Base-by-base conservation (phyloP, 2,113 vertebrate species). In the Ascaphus truei region DNA sequence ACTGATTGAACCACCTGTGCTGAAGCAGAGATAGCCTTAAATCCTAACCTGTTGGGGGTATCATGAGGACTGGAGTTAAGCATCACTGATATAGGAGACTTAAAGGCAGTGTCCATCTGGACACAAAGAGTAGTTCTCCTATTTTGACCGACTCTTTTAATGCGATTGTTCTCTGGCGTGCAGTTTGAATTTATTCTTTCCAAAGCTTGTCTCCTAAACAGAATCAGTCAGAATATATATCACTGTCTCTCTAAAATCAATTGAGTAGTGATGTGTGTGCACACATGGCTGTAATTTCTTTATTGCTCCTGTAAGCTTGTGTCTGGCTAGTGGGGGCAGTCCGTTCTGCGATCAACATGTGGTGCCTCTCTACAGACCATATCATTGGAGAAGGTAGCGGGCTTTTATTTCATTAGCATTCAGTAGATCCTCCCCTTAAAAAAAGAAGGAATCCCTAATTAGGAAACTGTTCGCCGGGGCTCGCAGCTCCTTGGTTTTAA, bases 181-280 rank as follows among this genome's bases (percentile, higher is more conserved):
- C 61, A 53, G 62, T 48, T 69, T 79, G 72, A 59, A 79, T 61
- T 47, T 57, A 76, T 50, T 60, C 64, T 75, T 81, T 82, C 47
- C 48, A 60, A 81, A 82, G 75, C 67, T 56, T 13, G 22, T 79
- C 75, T 84, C 71, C 75, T 74, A 62, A 77, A 61, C 75, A 74
- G 78, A 80, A 12, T 75, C 57, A 74, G 68, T 80, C 68, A 78
- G 71, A 72, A 81, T 76, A 79, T 75, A 62, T 43, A 73, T 80
- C 80, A 74, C 3, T 76, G 58, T 78, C 79, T 81, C 69, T 43
- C 60, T 75, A 67, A 74, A 80, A 75, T 78, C 65, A 63, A 47
- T 76, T 80, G 51, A 15, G 34, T 62, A 68, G 77, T 66, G 57
- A 77, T 27, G 43, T 71, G 50, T 66, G 45, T 74, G 76, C 71